These are phyloP conservation scores for Magallana angulata DNA, from an alignment of 1,140 invertebrate species.

Conservation along the genomic window DNA sequence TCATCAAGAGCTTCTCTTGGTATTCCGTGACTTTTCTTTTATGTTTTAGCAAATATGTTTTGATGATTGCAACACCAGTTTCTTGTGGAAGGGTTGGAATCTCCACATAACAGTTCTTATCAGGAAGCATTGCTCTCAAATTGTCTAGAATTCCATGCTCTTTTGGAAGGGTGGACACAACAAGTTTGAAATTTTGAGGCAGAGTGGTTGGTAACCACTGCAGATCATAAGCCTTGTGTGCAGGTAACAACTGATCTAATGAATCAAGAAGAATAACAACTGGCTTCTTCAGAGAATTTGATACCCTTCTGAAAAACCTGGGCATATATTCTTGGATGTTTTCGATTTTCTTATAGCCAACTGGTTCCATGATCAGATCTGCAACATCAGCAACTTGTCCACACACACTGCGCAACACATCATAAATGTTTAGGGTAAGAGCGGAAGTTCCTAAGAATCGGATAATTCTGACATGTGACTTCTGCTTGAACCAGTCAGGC, in stretches of 20 bases:
- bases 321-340: conserved; percentile 58
- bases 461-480: conserved; percentile 57
- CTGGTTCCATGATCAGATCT: conserved; percentile 59
- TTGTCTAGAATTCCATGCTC: conserved; percentile 65
- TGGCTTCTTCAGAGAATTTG: conserved; percentile 40
- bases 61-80: conserved; percentile 55
- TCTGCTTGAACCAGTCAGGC: conserved; percentile 59
- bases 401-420: conserved; percentile 62
- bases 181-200: conserved; percentile 81
- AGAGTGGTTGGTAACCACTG: conserved; percentile 71
- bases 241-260: conserved; percentile 70
- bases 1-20: conserved; percentile 59
- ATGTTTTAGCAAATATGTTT: conserved; percentile 49
- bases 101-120: conserved; percentile 50
- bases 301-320: conserved; percentile 48
- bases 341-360: conserved; percentile 56
- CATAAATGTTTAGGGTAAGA: conserved; percentile 61
- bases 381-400: conserved; percentile 61
- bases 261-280: conserved; percentile 74
- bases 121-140: conserved; percentile 48
- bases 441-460: conserved; percentile 69
- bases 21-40: conserved; percentile 56
- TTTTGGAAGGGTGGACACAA: conserved; percentile 82
- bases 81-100: conserved; percentile 52
- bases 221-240: conserved; percentile 64